These are phyloP conservation scores for Epiblema foenella DNA, from an alignment of 2,888 invertebrate species.

Conservation along the genomic window DNA sequence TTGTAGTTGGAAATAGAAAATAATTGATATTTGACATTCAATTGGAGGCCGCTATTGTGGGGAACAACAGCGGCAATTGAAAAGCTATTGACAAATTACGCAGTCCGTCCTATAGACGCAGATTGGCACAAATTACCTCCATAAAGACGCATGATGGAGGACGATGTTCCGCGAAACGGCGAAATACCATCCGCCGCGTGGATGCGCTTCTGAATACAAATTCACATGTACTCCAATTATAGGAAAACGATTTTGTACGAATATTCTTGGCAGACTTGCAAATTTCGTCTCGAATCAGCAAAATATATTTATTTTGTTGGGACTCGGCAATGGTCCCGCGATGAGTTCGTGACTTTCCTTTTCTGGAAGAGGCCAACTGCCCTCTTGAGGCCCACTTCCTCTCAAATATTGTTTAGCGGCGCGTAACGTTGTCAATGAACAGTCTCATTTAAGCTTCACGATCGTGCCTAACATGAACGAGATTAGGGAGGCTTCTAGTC, in stretches of 20 bases:
- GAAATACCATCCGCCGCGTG: slow-evolving; percentile 79
- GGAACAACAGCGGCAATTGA: slow-evolving; percentile 21
- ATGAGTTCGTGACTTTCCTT: slow-evolving; percentile 74
- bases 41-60: slow-evolving; percentile 12
- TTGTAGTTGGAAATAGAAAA: background rate
- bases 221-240: slow-evolving; percentile 85
- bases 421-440: slow-evolving; percentile 43
- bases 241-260: slow-evolving; percentile 85
- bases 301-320: slow-evolving; percentile 83
- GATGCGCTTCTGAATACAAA: slow-evolving; percentile 85
- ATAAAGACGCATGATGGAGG: slow-evolving; percentile 83
- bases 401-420: slow-evolving; percentile 46
- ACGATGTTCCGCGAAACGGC: slow-evolving; percentile 77
- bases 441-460: slow-evolving; percentile 43
- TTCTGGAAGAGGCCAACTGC: slow-evolving; percentile 62
- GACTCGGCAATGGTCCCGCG: slow-evolving; percentile 69
- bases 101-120: slow-evolving; percentile 54
- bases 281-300: slow-evolving; percentile 82
- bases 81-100: slow-evolving; percentile 36
- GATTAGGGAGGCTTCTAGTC: slow-evolving; percentile 32
- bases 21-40: slow-evolving; percentile 2
- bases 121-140: slow-evolving; percentile 77
- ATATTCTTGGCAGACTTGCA: slow-evolving; percentile 85
- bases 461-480: slow-evolving; percentile 34
- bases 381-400: slow-evolving; percentile 54